Conservation (phyloP, 1,140 invertebrate species). For the Rhysida immarginata region DNA sequence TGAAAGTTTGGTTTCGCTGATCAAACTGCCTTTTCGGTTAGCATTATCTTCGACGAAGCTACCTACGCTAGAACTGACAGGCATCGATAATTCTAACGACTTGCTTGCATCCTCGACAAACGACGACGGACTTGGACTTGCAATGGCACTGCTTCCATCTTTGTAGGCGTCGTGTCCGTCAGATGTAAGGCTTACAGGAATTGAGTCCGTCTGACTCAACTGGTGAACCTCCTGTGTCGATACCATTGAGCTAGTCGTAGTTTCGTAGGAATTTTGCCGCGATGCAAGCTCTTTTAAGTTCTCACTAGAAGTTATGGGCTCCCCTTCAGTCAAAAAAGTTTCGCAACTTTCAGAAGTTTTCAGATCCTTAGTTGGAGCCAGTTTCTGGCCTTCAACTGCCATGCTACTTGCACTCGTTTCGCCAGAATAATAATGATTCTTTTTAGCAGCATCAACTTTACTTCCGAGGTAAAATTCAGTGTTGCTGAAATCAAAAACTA, state of each 20-base stretch:
- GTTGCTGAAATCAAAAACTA: slow-evolving; percentile 63
- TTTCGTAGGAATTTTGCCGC: slow-evolving; percentile 1
- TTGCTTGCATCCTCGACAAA: neutral
- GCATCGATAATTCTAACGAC: slow-evolving; percentile 11
- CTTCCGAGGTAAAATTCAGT: neutral
- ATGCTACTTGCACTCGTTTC: neutral
- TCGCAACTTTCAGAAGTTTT: neutral
- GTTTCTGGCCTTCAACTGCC: neutral
- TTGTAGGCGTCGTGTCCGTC: neutral
- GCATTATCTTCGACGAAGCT: slow-evolving; percentile 7
- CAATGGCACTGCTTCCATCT: neutral
- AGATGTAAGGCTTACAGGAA: neutral
- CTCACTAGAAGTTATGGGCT: neutral
- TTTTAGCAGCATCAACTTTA: neutral
- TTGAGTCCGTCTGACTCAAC: neutral
- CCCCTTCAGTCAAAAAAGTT: neutral
- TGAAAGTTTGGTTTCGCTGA: slow-evolving; percentile 5
- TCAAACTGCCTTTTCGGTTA: neutral
- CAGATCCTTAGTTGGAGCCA: neutral
- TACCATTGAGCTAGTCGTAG: neutral
- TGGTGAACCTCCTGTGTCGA: neutral
- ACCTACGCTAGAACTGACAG: slow-evolving; percentile 20
- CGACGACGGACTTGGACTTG: neutral
- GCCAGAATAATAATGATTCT: neutral
- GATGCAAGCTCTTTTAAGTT: slow-evolving; percentile 3